Conservation (phyloP, 30 jellyfish, hydroid and myxozoan species). For the Pseudorhiza aurosa region DNA sequence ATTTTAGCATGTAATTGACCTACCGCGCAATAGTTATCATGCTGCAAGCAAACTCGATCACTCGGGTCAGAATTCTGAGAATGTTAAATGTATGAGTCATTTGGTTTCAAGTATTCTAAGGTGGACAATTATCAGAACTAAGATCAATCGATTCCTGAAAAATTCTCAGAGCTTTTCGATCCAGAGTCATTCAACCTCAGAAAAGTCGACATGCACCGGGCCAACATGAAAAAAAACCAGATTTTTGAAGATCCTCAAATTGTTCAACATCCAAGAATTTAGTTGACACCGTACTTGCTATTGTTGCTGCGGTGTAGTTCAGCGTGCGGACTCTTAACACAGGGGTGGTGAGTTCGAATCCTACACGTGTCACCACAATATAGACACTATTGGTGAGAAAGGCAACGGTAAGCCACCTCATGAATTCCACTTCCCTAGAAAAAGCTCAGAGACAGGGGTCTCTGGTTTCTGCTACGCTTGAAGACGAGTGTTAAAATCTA, state of each 20-base stretch:
- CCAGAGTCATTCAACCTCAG: not conserved
- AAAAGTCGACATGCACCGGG: not conserved
- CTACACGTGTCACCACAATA: too few relatives aligned
- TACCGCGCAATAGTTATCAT: not conserved
- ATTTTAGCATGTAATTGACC: not conserved
- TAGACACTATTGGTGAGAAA: too few relatives aligned
- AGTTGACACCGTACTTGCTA: too few relatives aligned
- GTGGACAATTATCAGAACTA: not conserved
- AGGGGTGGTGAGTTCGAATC: too few relatives aligned
- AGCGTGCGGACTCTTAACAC: too few relatives aligned
- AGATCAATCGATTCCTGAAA: not conserved
- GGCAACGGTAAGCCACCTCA: too few relatives aligned
- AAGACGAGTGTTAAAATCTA: too few relatives aligned
- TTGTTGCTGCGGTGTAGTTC: too few relatives aligned
- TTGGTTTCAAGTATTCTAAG: not conserved
- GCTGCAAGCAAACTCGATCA: not conserved
- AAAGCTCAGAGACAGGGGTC: too few relatives aligned
- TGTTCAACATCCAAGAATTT: too few relatives aligned
- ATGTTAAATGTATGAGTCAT: not conserved
- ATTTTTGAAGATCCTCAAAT: not conserved
- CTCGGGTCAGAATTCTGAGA: constrained; percentile 28
- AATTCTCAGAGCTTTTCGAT: not conserved
- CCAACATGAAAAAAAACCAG: not conserved
- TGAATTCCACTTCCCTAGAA: too few relatives aligned
- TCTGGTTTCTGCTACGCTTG: too few relatives aligned